Percentiles rank a stretch among this genome's conserved stretches.
phyloP scores from a whole-genome alignment of 1,140 invertebrate genomes.

The Micrasema longulum region DNA sequence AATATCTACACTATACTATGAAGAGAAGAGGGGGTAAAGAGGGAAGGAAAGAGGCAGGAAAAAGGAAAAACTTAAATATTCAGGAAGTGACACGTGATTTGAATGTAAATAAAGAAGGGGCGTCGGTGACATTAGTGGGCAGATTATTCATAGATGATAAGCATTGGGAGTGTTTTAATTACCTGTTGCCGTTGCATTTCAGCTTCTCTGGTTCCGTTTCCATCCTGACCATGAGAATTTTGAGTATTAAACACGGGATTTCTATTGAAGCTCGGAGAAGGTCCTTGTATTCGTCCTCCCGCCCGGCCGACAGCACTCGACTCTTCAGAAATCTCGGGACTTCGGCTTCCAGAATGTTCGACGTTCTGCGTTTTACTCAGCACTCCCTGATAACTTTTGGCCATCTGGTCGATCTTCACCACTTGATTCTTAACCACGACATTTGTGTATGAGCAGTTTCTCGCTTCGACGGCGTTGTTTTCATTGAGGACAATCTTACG shows the following conservation, averaged over 20 bases:
- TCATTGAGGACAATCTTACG: conserved; percentile 60
- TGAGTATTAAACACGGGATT: conserved; percentile 60
- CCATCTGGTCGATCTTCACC: conserved; percentile 63
- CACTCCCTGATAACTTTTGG: conserved; percentile 56
- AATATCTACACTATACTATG: too few relatives aligned
- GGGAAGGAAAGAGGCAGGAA: too few relatives aligned
- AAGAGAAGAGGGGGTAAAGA: too few relatives aligned
- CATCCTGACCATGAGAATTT: neutral
- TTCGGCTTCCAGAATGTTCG: conserved; percentile 55
- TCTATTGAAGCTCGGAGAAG: conserved; percentile 69
- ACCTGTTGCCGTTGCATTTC: conserved; percentile 39
- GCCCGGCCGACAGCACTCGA: conserved; percentile 16
- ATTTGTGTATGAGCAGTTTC: conserved; percentile 63
- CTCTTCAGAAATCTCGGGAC: conserved; percentile 53
- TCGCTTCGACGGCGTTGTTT: conserved; percentile 61
- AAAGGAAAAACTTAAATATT: too few relatives aligned
- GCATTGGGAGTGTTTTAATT: too few relatives aligned
- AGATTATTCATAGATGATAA: too few relatives aligned
- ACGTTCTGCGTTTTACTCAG: conserved; percentile 60
- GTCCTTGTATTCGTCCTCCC: conserved; percentile 59
- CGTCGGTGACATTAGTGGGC: too few relatives aligned
- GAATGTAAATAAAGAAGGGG: too few relatives aligned
- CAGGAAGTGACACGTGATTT: too few relatives aligned
- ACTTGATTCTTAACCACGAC: conserved; percentile 61
- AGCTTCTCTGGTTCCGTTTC: neutral